These are phyloP conservation scores for Acanthoscelides obtectus DNA, from an alignment of 2,888 invertebrate genomes.

Conservation along the genomic window DNA sequence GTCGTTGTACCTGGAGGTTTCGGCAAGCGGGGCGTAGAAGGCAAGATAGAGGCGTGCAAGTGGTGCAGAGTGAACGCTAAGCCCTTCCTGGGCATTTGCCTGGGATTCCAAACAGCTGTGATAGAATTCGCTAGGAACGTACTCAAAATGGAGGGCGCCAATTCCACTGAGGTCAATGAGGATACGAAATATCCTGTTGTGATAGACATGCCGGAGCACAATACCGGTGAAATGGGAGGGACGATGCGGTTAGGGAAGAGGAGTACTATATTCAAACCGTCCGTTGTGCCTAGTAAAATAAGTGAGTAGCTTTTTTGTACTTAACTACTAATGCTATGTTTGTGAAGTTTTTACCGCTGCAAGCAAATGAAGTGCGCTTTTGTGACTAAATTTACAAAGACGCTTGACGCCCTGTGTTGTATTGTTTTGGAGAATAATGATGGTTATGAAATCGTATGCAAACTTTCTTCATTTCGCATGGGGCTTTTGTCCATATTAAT, in stretches of 20 bases:
- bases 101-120: constrained; percentile 96
- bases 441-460: too few species aligned
- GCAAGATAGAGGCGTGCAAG: constrained; percentile 88
- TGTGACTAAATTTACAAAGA: too few species aligned
- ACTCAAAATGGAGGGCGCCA: constrained; percentile 69
- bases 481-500: too few species aligned
- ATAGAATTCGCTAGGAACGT: constrained; percentile 92
- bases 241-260: constrained; percentile 98
- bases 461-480: too few species aligned
- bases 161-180: constrained; percentile 65
- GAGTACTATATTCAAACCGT: constrained; percentile 70
- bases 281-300: constrained; percentile 53
- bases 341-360: too few species aligned
- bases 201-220: constrained; percentile 99
- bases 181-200: constrained; percentile 74
- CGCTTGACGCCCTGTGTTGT: too few species aligned
- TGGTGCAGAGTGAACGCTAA: constrained; percentile 89
- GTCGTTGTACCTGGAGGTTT: constrained; percentile 97
- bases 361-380: too few species aligned
- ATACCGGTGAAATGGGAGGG: constrained; percentile 82
- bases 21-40: constrained; percentile 92
- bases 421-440: too few species aligned
- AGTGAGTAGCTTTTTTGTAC: constrained; percentile 54
- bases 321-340: background rate
- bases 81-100: constrained; percentile 93